Conservation (phyloP, 2,888 invertebrate species). For the Cryptocephalus primarius region DNA sequence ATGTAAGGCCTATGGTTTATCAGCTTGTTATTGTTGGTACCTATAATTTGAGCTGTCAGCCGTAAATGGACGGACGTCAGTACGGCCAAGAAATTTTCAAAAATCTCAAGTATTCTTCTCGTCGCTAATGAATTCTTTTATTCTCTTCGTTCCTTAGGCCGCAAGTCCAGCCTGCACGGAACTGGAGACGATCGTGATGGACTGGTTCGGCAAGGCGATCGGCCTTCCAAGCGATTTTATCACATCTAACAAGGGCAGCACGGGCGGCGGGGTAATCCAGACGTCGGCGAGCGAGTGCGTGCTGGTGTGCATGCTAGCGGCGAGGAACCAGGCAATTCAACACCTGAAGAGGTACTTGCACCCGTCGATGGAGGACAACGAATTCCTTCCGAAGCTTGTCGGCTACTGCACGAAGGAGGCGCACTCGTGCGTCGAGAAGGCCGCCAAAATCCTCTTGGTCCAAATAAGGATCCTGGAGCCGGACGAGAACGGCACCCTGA, state of each 20-base stretch:
- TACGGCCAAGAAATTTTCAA: no score
- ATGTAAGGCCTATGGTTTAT: no score
- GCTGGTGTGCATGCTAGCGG: slow-evolving; percentile 65
- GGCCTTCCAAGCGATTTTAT: slow-evolving; percentile 62
- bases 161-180: slow-evolving; percentile 97
- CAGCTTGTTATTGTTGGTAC: no score
- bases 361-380: slow-evolving; percentile 50
- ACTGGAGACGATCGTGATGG: slow-evolving; percentile 69
- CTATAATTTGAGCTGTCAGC: no score
- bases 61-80: no score
- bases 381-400: slow-evolving; percentile 63
- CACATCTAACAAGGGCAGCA: slow-evolving; percentile 40
- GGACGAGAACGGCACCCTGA: slow-evolving; percentile 54
- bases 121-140: no score
- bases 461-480: slow-evolving; percentile 61
- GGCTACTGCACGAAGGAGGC: slow-evolving; percentile 65
- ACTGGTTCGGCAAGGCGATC: slow-evolving; percentile 71
- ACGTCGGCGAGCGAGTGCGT: slow-evolving; percentile 78
- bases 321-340: slow-evolving; percentile 59
- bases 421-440: slow-evolving; percentile 69
- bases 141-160: slow-evolving; percentile 48
- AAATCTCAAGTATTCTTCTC: no score
- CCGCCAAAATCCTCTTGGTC: slow-evolving; percentile 66
- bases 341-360: slow-evolving; percentile 44
- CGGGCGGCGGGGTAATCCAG: slow-evolving; percentile 72